Percentiles rank a stretch among this genome's conserved stretches.
Evolutionary conservation across 2,113 vertebrate genomes (phyloP).

Genomic region (Lamprologus ornatipinnis): DNA sequence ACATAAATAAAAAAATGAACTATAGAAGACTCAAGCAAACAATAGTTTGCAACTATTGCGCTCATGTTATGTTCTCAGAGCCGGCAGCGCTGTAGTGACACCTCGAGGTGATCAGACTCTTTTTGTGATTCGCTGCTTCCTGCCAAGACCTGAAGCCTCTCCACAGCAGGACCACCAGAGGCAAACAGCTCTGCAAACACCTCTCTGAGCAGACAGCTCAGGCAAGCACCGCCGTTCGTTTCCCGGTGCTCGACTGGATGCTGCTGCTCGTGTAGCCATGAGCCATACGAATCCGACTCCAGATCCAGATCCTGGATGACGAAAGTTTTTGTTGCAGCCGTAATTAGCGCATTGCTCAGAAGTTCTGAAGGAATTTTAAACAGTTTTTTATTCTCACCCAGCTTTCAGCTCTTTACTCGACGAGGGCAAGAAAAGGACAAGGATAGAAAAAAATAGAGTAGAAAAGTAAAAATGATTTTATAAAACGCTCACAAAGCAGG

Average conservation of each 20-base stretch:
- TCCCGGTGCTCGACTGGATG: not conserved
- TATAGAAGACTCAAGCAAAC: not conserved
- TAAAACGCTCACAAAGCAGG: not conserved
- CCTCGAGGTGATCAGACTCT: not conserved
- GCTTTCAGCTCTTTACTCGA: not conserved
- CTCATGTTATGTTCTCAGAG: not conserved
- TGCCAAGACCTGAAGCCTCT: not conserved
- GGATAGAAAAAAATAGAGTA: not conserved
- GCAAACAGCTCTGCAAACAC: not conserved
- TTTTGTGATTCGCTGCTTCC: not conserved
- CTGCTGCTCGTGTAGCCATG: not conserved
- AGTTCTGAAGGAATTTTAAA: not conserved
- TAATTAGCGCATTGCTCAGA: not conserved
- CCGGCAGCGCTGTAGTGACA: not conserved
- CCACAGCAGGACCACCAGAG: not conserved
- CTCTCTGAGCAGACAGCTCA: not conserved
- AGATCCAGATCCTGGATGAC: not conserved
- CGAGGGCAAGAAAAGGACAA: not conserved
- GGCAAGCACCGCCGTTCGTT: not conserved
- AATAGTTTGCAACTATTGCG: not conserved
- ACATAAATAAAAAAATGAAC: not conserved
- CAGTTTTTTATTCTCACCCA: not conserved
- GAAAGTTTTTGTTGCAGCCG: not conserved
- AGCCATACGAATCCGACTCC: not conserved
- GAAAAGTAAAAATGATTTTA: not conserved